A percentile compares a stretch with the other conserved stretches of the same genome.
Evolutionary conservation across 2,113 vertebrate genomes (phyloP).

Genomic region (Thamnaconus septentrionalis): DNA sequence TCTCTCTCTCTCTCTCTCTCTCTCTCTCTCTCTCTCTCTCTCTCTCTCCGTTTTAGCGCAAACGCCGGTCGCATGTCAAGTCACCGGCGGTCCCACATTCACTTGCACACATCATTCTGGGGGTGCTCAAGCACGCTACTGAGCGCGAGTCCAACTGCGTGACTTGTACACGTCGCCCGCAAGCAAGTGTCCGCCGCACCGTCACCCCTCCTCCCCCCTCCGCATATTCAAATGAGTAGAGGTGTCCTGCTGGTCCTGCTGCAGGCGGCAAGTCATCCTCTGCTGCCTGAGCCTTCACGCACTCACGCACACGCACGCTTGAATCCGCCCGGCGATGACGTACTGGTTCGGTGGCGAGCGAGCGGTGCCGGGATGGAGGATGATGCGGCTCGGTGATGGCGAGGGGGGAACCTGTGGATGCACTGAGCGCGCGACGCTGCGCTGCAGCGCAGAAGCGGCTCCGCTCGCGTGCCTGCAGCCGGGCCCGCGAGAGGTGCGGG

Average conservation of each 20-base stretch:
- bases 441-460: slow-evolving; percentile 30
- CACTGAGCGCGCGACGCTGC: slow-evolving; percentile 40
- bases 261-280: slow-evolving; percentile 62
- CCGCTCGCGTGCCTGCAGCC: slow-evolving; percentile 5
- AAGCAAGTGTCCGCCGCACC: slow-evolving; percentile 3
- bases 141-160: slow-evolving; percentile 7
- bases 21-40: no score
- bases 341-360: neutral
- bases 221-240: slow-evolving; percentile 56
- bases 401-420: slow-evolving; percentile 65
- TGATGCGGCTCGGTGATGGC: neutral
- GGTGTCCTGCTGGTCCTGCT: slow-evolving; percentile 59
- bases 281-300: slow-evolving; percentile 28
- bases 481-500: slow-evolving; percentile 2
- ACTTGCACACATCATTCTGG: slow-evolving; percentile 39
- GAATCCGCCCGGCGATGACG: slow-evolving; percentile 28
- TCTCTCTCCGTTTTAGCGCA: slow-evolving; percentile 20
- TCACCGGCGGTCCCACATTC: slow-evolving; percentile 44
- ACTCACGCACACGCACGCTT: slow-evolving; percentile 10
- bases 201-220: neutral
- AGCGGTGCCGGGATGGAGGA: neutral
- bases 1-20: no score
- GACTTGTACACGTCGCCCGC: neutral
- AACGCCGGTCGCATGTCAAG: slow-evolving; percentile 64
- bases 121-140: neutral